Conservation (phyloP, 2,113 vertebrate genomes). For the Coturnix japonica region DNA sequence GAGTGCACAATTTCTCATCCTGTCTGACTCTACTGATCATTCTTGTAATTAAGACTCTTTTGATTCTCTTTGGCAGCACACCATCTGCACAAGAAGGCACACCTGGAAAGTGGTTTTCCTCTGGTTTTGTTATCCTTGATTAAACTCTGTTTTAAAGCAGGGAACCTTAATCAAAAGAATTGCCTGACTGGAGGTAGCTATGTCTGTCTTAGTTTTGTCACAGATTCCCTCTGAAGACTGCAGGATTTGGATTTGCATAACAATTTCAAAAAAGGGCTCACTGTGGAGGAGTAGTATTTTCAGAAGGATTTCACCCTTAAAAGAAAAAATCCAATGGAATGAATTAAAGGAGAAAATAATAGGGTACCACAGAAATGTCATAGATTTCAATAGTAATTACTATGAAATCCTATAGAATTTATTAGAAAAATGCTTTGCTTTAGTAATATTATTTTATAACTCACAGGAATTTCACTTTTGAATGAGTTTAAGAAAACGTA, state of each 20-base stretch:
- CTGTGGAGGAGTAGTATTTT: not conserved
- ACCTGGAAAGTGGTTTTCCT: slow-evolving; percentile 63
- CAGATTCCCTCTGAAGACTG: slow-evolving; percentile 11
- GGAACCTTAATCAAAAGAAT: slow-evolving; percentile 63
- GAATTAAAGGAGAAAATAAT: not conserved
- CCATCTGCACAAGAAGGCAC: slow-evolving; percentile 65
- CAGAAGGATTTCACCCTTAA: not conserved
- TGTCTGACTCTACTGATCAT: slow-evolving; percentile 52
- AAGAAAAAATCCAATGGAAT: not conserved
- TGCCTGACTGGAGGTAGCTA: slow-evolving; percentile 28
- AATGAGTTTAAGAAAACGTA: not conserved
- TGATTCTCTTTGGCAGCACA: slow-evolving; percentile 65
- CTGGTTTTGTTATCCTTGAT: slow-evolving; percentile 64
- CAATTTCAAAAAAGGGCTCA: not conserved
- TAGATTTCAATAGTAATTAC: not conserved
- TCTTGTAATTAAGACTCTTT: slow-evolving; percentile 65
- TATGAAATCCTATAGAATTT: not conserved
- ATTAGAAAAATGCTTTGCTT: not conserved
- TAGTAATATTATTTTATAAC: not conserved
- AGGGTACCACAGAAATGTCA: not conserved
- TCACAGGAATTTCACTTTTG: not conserved
- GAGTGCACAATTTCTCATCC: slow-evolving; percentile 45
- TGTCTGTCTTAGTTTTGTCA: not conserved
- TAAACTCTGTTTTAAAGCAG: slow-evolving; percentile 66
- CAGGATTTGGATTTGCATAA: slow-evolving; percentile 43